phyloP scores from a whole-genome alignment of 1,140 invertebrate genomes.

The Drosophila pseudoobscura region DNA sequence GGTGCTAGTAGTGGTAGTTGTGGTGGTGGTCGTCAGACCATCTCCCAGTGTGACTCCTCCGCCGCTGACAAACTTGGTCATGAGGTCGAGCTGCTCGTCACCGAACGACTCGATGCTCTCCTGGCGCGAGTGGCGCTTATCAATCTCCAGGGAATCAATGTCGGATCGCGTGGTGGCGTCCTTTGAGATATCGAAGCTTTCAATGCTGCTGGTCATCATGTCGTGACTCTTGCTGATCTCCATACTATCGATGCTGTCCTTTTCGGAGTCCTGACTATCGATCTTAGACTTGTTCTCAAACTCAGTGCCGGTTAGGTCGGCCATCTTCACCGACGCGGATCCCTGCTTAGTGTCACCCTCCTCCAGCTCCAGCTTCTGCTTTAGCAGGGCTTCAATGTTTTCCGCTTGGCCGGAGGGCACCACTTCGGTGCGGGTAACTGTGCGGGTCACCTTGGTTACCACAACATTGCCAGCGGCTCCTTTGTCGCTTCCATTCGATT shows the following conservation, averaged over 20 bases:
- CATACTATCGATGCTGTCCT: conserved; percentile 86
- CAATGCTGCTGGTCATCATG: conserved; percentile 86
- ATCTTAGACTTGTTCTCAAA: conserved; percentile 78
- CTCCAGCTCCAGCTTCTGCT: conserved; percentile 70
- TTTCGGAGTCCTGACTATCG: conserved; percentile 73
- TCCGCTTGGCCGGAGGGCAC: conserved; percentile 83
- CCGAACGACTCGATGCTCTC: conserved; percentile 84
- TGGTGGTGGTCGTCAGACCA: conserved; percentile 83
- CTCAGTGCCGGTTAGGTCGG: conserved; percentile 84
- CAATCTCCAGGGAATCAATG: conserved; percentile 78
- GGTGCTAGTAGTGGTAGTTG: conserved; percentile 85
- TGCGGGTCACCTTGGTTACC: conserved; percentile 70
- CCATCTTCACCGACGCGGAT: conserved; percentile 81
- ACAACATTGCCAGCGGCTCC: conserved; percentile 69
- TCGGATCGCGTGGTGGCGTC: conserved; percentile 77
- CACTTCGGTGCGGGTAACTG: conserved; percentile 84
- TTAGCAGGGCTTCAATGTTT: conserved; percentile 79
- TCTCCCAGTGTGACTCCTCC: conserved; percentile 82
- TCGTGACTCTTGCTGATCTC: conserved; percentile 85
- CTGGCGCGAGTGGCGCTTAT: conserved; percentile 84
- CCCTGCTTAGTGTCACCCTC: conserved; percentile 76
- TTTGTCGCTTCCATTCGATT: conserved; percentile 84
- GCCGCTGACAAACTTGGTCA: conserved; percentile 72
- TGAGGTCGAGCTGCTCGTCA: conserved; percentile 83
- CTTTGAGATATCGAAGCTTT: conserved; percentile 86